phyloP scores from a whole-genome alignment of 2,888 invertebrate species.

The Monochamus alternatus region DNA sequence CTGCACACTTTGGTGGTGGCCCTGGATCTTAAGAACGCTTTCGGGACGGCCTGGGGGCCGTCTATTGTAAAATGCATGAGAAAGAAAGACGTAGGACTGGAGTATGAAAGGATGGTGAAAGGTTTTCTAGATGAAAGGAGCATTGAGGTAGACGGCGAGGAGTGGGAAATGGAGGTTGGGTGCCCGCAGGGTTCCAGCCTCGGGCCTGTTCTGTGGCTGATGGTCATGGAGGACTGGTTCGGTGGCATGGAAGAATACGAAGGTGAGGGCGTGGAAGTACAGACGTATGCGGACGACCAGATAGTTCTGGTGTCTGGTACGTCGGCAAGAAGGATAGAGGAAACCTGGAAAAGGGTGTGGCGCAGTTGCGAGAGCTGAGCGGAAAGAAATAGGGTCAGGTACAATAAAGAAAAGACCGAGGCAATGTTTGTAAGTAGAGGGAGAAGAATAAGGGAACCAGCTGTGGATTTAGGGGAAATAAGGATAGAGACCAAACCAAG shows the following conservation, averaged over 20 bases:
- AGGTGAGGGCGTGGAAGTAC: neutral
- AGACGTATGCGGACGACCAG: neutral
- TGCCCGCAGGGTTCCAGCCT: slow-evolving; percentile 1
- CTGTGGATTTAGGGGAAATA: neutral
- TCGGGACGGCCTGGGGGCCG: neutral
- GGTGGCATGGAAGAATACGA: neutral
- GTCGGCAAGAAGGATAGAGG: neutral
- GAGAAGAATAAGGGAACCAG: neutral
- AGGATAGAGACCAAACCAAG: neutral
- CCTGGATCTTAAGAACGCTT: neutral
- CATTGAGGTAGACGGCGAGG: neutral
- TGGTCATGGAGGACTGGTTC: neutral
- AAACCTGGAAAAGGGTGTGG: neutral
- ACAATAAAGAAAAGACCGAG: neutral
- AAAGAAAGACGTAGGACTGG: too few species aligned
- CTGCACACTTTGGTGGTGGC: neutral
- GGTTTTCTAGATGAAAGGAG: neutral
- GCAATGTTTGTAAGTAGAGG: neutral
- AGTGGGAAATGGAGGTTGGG: neutral
- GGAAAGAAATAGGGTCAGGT: neutral
- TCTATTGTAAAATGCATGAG: neutral
- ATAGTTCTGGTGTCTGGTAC: neutral
- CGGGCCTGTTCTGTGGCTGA: neutral
- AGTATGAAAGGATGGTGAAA: neutral
- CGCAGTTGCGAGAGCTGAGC: neutral